Base-by-base conservation (phyloP, 2,113 vertebrate species). In the Pyxicephalus adspersus region DNA sequence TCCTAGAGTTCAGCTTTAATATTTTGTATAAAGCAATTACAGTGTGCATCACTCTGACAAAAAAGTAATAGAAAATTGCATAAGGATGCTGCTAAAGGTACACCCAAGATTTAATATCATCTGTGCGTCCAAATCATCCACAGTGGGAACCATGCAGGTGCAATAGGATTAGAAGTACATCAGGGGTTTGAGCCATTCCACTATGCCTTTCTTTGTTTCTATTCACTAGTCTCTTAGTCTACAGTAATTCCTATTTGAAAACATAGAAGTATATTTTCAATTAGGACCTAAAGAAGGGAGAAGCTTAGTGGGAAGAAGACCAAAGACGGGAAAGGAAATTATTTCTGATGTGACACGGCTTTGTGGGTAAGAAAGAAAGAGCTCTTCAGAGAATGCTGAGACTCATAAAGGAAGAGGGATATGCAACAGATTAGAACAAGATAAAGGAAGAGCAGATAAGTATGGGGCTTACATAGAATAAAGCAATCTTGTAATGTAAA, bases 361-460 rank as follows among this genome's bases (percentile, higher is more conserved):
- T 45, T 80, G 61, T 80, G 65, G 58, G 52, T 57, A 80, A 80
- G 66, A 64, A 78, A 61, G 22, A 64, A 66, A 79, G 28, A 57
- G 28, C 64, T 79, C 77, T 70, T 79, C 54, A 58, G 67, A 70
- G 67, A 63, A 64, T 64, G 67, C 58, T 52, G 78, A 64, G 78
- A 80, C 45, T 80, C 67, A 71, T 72, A 72, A 80, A 71, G 65
- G 67, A 64, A 64, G 45, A 72, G 25, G 78, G 78, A 80, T 80
- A 72, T 80, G 67, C 78, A 72, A 80, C 66, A 72, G 78, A 80
- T 80, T 80, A 80, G 34, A 72, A 68, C 66, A 72, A 80, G 78
- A 72, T 80, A 80, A 72, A 80, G 78, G 55, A 80, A 34, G 58
- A 80, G 57, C 34, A 50, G 57, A 72, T 80, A 72, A 80, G 66